These are phyloP conservation scores for Labrus mixtus DNA, from an alignment of 2,113 vertebrate species.

Conservation along the genomic window DNA sequence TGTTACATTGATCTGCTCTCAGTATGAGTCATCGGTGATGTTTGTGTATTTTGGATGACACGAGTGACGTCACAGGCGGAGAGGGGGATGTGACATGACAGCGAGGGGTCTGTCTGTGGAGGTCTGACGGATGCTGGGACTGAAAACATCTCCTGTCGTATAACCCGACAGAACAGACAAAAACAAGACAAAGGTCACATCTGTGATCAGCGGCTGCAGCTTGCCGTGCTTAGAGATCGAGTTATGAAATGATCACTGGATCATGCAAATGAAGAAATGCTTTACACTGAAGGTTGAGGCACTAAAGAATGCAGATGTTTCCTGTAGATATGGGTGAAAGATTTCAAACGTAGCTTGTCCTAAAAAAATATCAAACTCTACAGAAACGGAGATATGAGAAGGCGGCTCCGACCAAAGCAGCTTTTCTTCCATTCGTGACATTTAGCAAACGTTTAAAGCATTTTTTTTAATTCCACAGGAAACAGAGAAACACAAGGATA, in stretches of 20 bases:
- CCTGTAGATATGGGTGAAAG: not conserved
- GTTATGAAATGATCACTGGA: not conserved
- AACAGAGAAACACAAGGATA: too few species aligned
- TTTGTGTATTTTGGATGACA: not conserved
- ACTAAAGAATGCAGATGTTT: not conserved
- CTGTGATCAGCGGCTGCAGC: constrained; percentile 51
- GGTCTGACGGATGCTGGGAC: not conserved
- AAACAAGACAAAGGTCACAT: constrained; percentile 38
- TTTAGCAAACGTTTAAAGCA: too few species aligned
- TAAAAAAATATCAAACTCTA: too few species aligned
- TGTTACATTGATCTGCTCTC: not conserved
- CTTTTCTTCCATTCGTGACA: too few species aligned
- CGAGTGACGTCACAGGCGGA: not conserved
- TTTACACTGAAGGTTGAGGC: not conserved
- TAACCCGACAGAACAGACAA: not conserved
- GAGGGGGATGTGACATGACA: not conserved
- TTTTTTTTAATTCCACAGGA: too few species aligned
- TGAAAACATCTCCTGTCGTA: not conserved
- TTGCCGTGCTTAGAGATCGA: too few species aligned
- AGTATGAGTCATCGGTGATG: not conserved
- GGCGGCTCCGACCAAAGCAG: too few species aligned
- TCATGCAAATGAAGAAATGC: not conserved
- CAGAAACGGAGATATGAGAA: not conserved
- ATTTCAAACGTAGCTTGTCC: not conserved
- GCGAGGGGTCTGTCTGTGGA: not conserved